A percentile compares a stretch with the other conserved stretches of the same genome.
Evolutionary conservation across 2,797 vertebrate genomes (phyloP).

Genomic region (Chrysolophus pictus): DNA sequence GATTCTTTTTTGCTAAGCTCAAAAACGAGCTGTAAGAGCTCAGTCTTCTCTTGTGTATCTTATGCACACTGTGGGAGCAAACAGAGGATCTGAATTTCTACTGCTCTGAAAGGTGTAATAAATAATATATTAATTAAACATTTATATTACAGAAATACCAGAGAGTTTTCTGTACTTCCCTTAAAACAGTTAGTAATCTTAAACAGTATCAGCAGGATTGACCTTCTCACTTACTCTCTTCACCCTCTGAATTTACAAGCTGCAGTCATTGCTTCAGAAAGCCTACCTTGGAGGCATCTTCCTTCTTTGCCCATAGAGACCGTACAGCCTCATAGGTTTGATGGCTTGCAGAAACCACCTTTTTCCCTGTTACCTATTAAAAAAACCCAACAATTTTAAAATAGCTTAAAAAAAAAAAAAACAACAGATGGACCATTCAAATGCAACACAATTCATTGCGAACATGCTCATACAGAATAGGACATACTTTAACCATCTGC

Average conservation of each 20-base stretch:
- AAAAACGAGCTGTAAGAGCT: not conserved
- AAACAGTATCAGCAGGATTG: not conserved
- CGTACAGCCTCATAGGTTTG: constrained; percentile 77
- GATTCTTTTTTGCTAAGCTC: not conserved
- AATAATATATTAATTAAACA: not conserved
- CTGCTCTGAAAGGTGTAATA: not conserved
- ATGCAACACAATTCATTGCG: not conserved
- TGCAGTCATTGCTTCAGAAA: not conserved
- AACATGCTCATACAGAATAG: not conserved
- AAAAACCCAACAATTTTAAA: not conserved
- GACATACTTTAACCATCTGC: not conserved
- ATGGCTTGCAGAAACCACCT: constrained; percentile 78
- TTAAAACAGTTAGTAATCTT: not conserved
- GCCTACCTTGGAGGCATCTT: constrained; percentile 77
- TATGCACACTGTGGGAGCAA: not conserved
- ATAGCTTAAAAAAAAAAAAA: constrained; percentile 27
- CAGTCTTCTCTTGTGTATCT: not conserved
- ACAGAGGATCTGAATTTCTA: accelerated
- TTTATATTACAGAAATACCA: not conserved
- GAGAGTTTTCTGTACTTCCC: not conserved
- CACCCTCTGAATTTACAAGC: not conserved
- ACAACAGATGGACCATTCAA: not conserved
- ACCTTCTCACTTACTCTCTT: not conserved
- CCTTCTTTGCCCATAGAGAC: constrained; percentile 79
- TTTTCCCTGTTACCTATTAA: constrained; percentile 85